Percentiles rank a stretch among this genome's conserved stretches.
These are phyloP conservation scores for Ochropleura plecta DNA, from an alignment of 2,888 invertebrate genomes.

Conservation along the genomic window DNA sequence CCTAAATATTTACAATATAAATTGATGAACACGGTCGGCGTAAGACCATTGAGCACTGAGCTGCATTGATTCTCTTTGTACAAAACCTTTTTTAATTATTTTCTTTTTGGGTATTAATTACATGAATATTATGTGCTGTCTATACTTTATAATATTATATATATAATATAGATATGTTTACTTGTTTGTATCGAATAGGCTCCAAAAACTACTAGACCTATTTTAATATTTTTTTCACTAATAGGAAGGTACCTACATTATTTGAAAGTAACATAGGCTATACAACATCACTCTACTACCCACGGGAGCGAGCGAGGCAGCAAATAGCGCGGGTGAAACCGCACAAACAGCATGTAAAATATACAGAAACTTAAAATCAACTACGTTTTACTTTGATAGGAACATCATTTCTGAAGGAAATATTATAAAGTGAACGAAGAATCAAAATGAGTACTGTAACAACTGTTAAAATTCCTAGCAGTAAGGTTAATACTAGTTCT, in stretches of 20 bases:
- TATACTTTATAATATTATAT: no score
- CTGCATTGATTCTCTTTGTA: background rate
- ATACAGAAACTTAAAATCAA: background rate
- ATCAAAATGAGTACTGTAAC: background rate
- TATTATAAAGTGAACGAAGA: constrained; percentile 8
- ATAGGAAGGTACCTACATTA: no score
- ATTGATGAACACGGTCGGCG: background rate
- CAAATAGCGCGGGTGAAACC: no score
- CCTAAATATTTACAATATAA: background rate
- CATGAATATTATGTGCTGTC: background rate
- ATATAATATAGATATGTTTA: no score
- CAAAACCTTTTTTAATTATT: background rate
- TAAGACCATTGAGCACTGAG: background rate
- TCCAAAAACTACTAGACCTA: no score
- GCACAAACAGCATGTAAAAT: no score
- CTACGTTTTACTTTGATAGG: constrained; percentile 19
- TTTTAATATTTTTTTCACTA: no score
- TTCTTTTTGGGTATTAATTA: background rate
- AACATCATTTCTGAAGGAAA: background rate
- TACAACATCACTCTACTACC: no score
- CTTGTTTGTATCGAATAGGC: no score
- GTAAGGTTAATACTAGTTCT: constrained; percentile 58
- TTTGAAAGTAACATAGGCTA: no score
- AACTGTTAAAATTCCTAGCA: constrained; percentile 8
- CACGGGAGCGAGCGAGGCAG: no score